phyloP scores from a whole-genome alignment of 1,140 invertebrate species.

The Trichomalopsis sarcophagae region DNA sequence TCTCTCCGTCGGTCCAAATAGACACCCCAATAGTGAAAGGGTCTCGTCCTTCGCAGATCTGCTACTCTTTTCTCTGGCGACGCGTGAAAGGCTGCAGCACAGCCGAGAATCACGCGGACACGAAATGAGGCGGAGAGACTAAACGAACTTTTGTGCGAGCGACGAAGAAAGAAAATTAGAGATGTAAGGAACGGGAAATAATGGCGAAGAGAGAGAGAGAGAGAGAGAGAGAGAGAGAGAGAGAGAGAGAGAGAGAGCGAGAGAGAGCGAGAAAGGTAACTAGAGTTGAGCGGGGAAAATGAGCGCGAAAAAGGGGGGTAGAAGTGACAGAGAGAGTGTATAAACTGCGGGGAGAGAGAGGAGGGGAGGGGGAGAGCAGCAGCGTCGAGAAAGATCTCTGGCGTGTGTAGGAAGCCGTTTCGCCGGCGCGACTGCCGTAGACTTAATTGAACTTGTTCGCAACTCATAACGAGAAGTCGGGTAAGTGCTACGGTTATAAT shows the following conservation, averaged over 20 bases:
- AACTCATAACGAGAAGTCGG: conserved; percentile 75
- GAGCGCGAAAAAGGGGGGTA: conserved; percentile 37
- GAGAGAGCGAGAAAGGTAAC: conserved; percentile 24
- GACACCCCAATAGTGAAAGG: conserved; percentile 41
- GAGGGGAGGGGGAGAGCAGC: conserved; percentile 36
- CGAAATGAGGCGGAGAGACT: neutral
- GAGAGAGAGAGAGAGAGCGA: conserved; percentile 2
- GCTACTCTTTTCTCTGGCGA: conserved; percentile 29
- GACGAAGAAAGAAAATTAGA: conserved; percentile 20
- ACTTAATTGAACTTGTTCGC: conserved; percentile 76
- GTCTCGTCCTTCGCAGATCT: conserved; percentile 30
- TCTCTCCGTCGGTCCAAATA: neutral
- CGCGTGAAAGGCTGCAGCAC: neutral
- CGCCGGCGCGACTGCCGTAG: conserved; percentile 57
- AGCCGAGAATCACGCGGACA: neutral
- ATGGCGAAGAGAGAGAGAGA: conserved; percentile 2
- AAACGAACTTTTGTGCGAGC: neutral
- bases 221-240: conserved; percentile 1
- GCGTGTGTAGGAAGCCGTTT: conserved; percentile 71
- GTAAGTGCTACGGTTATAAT: conserved; percentile 74
- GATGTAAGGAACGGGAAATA: conserved; percentile 28
- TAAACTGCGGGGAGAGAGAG: conserved; percentile 34
- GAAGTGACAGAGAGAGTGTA: conserved; percentile 48
- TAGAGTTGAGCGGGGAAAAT: neutral
- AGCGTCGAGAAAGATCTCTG: conserved; percentile 36